phyloP scores from a whole-genome alignment of 1,140 invertebrate species.

The Panulirus ornatus region DNA sequence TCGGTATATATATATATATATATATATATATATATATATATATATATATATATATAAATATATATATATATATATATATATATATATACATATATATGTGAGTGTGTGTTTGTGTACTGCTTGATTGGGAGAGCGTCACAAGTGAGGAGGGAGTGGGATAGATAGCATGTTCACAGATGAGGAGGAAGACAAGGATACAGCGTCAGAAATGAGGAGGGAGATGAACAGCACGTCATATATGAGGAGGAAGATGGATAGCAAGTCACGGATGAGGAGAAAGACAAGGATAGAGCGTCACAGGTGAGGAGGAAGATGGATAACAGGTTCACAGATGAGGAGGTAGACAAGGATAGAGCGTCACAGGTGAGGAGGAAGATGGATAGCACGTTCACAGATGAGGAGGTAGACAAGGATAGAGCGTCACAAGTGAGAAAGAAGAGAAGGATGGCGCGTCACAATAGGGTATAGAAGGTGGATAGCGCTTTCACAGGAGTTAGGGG shows the following conservation, averaged over 20 bases:
- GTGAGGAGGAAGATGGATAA: not conserved
- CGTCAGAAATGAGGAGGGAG: not conserved
- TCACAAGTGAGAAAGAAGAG: not conserved
- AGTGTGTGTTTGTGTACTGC: too few species aligned
- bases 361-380: not conserved
- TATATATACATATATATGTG: too few species aligned
- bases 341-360: not conserved
- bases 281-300: constrained; percentile 8
- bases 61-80: too few species aligned
- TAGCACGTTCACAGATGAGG: not conserved
- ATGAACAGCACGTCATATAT: not conserved
- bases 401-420: not conserved
- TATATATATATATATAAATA: too few species aligned
- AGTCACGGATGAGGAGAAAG: not conserved
- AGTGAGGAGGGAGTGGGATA: constrained; percentile 1
- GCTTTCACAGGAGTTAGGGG: not conserved
- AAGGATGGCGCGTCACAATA: not conserved
- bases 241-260: not conserved
- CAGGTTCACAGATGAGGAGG: not conserved
- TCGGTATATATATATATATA: too few species aligned
- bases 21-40: too few species aligned
- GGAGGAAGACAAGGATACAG: not conserved
- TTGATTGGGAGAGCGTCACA: not conserved
- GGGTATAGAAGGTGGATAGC: not conserved
- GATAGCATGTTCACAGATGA: too few species aligned